phyloP scores from a whole-genome alignment of 2,113 vertebrate species.

The Zootoca vivipara region DNA sequence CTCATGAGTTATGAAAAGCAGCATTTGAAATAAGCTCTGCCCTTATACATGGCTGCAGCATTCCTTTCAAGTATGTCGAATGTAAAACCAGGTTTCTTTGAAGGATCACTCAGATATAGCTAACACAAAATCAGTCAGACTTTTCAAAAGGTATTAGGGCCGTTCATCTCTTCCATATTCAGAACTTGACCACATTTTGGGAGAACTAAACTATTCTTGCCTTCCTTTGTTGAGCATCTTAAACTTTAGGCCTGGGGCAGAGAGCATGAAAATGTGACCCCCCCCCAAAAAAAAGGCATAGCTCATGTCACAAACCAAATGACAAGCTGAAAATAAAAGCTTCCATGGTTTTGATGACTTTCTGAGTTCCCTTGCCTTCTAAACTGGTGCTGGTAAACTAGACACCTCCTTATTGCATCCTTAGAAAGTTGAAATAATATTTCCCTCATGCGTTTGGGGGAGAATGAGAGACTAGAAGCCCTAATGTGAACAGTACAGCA shows the following conservation, averaged over 20 bases:
- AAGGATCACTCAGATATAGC: neutral
- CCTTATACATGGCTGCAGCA: neutral
- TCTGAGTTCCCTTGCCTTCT: neutral
- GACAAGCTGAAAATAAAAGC: neutral
- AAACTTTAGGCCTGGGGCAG: neutral
- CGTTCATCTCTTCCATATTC: neutral
- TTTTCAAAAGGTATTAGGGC: neutral
- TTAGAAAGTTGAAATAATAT: neutral
- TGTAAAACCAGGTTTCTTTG: conserved; percentile 1
- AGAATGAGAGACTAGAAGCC: neutral
- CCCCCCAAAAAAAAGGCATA: neutral
- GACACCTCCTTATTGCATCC: neutral
- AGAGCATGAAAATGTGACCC: neutral
- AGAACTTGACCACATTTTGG: neutral
- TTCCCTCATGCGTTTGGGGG: neutral
- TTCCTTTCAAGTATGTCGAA: neutral
- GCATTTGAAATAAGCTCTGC: neutral
- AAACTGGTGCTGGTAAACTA: neutral
- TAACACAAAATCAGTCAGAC: neutral
- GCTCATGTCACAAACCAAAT: neutral
- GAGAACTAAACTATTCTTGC: neutral
- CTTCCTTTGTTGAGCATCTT: conserved; percentile 6
- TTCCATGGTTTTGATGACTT: neutral
- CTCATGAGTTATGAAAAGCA: no score
- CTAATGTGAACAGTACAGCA: neutral